Evolutionary conservation across 2,113 vertebrate species (phyloP), one percentile per base, ranked within the genome.

Genomic region (Hipposideros armiger): DNA sequence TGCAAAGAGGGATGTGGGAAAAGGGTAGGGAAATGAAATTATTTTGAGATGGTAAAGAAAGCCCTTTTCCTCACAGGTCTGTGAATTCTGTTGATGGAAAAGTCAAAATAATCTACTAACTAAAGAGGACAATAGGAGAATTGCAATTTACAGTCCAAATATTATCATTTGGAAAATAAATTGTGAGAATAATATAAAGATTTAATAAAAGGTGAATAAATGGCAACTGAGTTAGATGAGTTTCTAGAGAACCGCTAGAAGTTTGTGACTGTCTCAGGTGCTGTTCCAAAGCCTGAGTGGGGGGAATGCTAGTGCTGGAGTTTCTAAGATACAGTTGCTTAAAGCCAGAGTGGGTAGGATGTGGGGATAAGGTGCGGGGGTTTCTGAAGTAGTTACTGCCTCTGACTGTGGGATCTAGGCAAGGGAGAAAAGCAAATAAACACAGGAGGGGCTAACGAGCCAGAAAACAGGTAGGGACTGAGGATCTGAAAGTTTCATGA

Each of bases 381-480:
- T 54, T 87, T 32, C 62, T 74, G 28, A 47, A 67, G 30, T 22
- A 74, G 42, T 82, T 36, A 14, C 15, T 56, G 17, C 82, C 54
- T 22, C 0, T 7, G 36, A 42, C 24, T 20, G 5, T 4, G 2
- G 22, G 0, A 0, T 89, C 16, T 64, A 42, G 42, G 85, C 20
- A 50, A 52, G 24, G 40, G 19, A 91, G 19, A 14, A 45, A 74
- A 91, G 32, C 5, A 82, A 36, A 36, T 78, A 69, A 73, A 82
- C 40, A 8, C 40, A 47, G 26, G 47, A 83, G 32, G 20, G 1
- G 8, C 15, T 67, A 7, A 26, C 20, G 7, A 16, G 0, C 4
- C 64, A 0, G 1, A 14, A 13, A n/a, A 45, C 7, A 50, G 7
- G 17, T 13, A 45, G 0, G 0, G 11, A 19, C 6, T 19, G 26